phyloP scores from a whole-genome alignment of 2,888 invertebrate species.

The Dicyrtoma fusca region DNA sequence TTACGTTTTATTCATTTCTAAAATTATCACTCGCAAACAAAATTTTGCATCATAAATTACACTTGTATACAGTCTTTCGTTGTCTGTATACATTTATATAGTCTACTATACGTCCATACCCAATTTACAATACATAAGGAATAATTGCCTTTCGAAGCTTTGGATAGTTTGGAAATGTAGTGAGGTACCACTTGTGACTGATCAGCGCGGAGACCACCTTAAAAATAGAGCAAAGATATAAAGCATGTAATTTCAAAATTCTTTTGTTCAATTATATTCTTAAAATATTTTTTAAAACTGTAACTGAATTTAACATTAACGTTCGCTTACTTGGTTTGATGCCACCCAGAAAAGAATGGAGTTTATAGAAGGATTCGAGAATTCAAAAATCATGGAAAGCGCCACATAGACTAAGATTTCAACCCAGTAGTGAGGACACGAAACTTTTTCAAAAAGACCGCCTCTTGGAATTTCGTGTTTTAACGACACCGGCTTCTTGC shows the following conservation, averaged over 20 bases:
- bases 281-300: too few relatives aligned
- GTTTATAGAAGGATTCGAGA: constrained; percentile 71
- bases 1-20: too few relatives aligned
- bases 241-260: too few relatives aligned
- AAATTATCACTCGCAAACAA: too few relatives aligned
- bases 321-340: constrained; percentile 78
- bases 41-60: too few relatives aligned
- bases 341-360: constrained; percentile 76
- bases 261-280: too few relatives aligned
- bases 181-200: constrained; percentile 62
- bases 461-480: constrained; percentile 76
- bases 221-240: too few relatives aligned
- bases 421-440: constrained; percentile 81
- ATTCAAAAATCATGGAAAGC: constrained; percentile 68
- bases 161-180: constrained; percentile 77
- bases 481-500: constrained; percentile 69
- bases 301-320: too few relatives aligned
- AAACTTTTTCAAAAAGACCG: constrained; percentile 76
- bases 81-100: too few relatives aligned
- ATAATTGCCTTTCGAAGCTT: constrained; percentile 73
- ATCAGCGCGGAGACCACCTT: constrained; percentile 81
- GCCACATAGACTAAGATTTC: constrained; percentile 74
- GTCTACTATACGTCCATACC: too few relatives aligned
- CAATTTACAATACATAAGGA: constrained; percentile 72
- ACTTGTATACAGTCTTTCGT: too few relatives aligned